Evolutionary conservation across 2,888 invertebrate genomes (phyloP), one percentile per base, ranked within the genome.

Genomic region (Tachina lurida): DNA sequence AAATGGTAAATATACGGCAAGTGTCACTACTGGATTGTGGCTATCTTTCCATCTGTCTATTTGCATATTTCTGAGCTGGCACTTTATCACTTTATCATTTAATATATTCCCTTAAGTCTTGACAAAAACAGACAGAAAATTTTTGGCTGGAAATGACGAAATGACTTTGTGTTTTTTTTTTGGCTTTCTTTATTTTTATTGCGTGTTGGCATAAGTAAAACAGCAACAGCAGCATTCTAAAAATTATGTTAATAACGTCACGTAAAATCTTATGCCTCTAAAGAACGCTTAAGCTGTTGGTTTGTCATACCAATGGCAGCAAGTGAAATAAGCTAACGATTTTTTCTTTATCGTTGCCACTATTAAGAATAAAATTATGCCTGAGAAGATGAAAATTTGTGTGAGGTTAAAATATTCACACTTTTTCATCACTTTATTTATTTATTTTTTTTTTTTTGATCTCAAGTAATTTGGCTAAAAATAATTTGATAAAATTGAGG

Each of bases 191-290:
- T 74, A 77, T 67, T 31, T 2, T 31, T 22, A 52, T 47, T 68
- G 75, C n/a, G 19, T 71, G 43, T 39, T 56, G 45, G 22, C 47
- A 4, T 60, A 41, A 52, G 43, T 47, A 43, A 43, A 54, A 17
- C 39, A 43, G 52, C 13, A 70, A 70, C 12, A 70, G 56, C 15
- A 49, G 22, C 15, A 71, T 49, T n/a, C 19, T 10, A 17, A 43
- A 70, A 79, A 79, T 56, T 84, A 84, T 84, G 84, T 39, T 75
- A 84, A 84, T 84, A 75, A 45, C 43, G 70, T 56, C 79, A 75
- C 84, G 84, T 84, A 63, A 62, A 84, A 70, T 41, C 75, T 75
- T 79, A 79, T 84, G 79, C 74, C 84, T 79, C 84, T 54, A 58
- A 79, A 79, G 84, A 65, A 75, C 79, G 43, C 65, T 81, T 73